These are phyloP conservation scores for Aptenodytes forsteri DNA, from an alignment of 2,113 vertebrate genomes.

Conservation along the genomic window DNA sequence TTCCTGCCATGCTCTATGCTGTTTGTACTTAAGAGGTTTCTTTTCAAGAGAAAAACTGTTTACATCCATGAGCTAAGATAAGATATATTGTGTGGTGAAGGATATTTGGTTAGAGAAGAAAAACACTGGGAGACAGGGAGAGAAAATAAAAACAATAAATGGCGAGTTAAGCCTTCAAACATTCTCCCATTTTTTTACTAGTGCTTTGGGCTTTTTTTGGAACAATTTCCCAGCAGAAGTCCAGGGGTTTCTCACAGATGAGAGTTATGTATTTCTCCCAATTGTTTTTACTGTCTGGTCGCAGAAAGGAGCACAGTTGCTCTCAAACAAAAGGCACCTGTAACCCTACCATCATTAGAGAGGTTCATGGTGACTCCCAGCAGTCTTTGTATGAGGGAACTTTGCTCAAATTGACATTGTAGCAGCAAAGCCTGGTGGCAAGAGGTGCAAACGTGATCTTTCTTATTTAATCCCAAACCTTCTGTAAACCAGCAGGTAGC, in stretches of 20 bases:
- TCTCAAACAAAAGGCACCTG: background rate
- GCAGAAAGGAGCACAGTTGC: background rate
- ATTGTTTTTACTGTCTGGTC: background rate
- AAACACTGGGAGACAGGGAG: background rate
- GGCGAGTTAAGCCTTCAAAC: background rate
- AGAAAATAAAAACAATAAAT: constrained; percentile 20
- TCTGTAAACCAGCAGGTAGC: background rate
- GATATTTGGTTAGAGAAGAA: background rate
- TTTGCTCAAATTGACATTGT: background rate
- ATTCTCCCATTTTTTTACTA: background rate
- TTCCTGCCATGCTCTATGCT: background rate
- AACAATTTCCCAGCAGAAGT: background rate
- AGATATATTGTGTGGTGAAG: constrained; percentile 3
- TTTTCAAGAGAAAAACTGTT: background rate
- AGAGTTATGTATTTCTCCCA: background rate
- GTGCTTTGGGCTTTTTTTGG: background rate
- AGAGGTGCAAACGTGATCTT: background rate
- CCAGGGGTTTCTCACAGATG: background rate
- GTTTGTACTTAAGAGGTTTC: background rate
- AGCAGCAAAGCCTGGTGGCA: background rate
- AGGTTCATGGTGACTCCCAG: background rate
- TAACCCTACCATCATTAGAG: background rate
- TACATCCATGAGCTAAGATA: background rate
- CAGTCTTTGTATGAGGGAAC: background rate
- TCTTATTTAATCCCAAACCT: background rate